Base-by-base conservation (phyloP, 2,113 vertebrate genomes). In the Lasiurus borealis region DNA sequence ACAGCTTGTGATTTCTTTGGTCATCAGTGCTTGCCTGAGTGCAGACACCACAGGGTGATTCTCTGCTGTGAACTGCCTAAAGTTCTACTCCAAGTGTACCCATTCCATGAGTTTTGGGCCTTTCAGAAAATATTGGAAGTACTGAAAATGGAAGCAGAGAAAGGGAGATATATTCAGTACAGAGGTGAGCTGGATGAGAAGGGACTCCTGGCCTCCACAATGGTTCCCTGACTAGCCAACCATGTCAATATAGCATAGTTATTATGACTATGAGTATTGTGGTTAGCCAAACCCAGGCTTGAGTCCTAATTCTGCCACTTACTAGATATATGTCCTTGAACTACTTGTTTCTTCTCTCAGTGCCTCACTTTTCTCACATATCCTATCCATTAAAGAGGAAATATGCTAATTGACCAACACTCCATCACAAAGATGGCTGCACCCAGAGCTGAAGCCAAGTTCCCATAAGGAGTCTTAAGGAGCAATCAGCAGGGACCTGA, bases 301-400 rank as follows among this genome's bases (percentile, higher is more conserved):
- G 34, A 88, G 64, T 92, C 57, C 36, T 59, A 64, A 81, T 85
- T 94, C 68, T 94, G 71, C 83, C 66, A 57, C 18, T 92, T 69
- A 54, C 16, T 50, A 90, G 84, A 36, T 52, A 94, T 52, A 36
- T 76, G 69, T 95, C 82, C 34, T 94, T 84, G 57, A 95, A 68
- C 31, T 76, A 29, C 3, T 83, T 95, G 52, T n/a, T 83, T 90
- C 59, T 36, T 90, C 8, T 84, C 50, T 72, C 6, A 14, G 7
- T 46, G 31, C n/a, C 44, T 92, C 68, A 54, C 29, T 90, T 96
- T 93, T 90, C 73, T 95, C 40, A 71, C 54, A 25, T 8, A 27
- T 82, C 40, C 40, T 40, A 40, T 40, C 40, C 40, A 40, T 3
- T 40, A 40, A 40, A 40, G 40, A 40, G 40, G 40, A 5, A 40